Base-by-base conservation (phyloP, 1,140 invertebrate species). In the Rhyacophila brunnea region DNA sequence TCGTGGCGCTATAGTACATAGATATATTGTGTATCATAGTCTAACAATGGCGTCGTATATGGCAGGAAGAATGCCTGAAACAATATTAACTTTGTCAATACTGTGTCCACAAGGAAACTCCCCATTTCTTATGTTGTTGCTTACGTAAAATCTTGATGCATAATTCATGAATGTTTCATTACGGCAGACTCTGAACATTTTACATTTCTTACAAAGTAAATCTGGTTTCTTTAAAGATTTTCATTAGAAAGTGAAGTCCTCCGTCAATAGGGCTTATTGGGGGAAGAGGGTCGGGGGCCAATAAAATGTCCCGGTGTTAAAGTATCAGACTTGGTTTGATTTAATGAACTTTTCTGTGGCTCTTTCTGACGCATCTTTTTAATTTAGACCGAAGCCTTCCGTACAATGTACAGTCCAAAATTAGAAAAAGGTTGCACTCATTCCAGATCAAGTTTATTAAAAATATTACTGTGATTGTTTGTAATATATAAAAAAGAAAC, bases 301-400 rank as follows among this genome's bases (percentile, higher is more conserved):
- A 13, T 40, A 14, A 36, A 38, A 23, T 20, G 28, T 40, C 18
- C 20, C 20, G 14, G 32, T 18, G 23, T 9, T 11, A 34, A 51
- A 43, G 34, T 38, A 48, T 38, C 19, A 34, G 48, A 13, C n/a
- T 6, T 1, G 11, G 18, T 35, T 43, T 60, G 50, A 60, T 60
- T 60, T 53, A 60, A 60, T 60, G 58, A 60, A 60, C 49, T 60
- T 47, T 60, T 15, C 43, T 53, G 50, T 9, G 28, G 54, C 54
- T 57, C 44, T 53, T 53, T 53, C 13, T 53, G 40, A 13, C 44
- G 48, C 48, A 42, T 53, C 38, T 52, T 28, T 50, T 42, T 40
- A 52, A 13, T 52, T 42, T 42, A 23, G 11, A 40, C 23, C 4
- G 14, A 42, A 36, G 23, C 15, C n/a, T 50, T 20, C 17, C 50